Base-by-base conservation (phyloP, 2,888 invertebrate genomes). In the Sarcophaga caerulescens region DNA sequence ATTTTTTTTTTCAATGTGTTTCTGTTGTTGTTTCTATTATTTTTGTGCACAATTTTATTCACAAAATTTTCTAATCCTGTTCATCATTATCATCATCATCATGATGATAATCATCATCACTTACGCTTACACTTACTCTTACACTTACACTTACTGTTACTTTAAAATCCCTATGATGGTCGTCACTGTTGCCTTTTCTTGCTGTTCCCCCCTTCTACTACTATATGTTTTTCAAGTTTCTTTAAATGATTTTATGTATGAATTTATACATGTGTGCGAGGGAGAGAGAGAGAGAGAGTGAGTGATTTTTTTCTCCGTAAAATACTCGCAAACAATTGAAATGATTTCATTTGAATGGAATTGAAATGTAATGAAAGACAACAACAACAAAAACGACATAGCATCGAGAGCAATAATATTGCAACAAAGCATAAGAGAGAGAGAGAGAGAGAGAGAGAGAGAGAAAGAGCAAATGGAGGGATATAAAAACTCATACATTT, bases 281-380 rank as follows among this genome's bases (percentile, higher is more conserved):
- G 62, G 68, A 69, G 60, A n/a, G 60, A 60, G n/a, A 60, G 19
- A 10, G 21, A 57, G 17, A 57, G 12, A 57, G 17, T 35, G 35
- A 8, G 10, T 35, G 35, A 35, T 23, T 14, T 63, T 45, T 66
- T 60, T 60, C 6, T 21, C 1, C n/a, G 21, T 44, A 35, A 66
- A 66, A 45, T 66, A 66, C 66, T 66, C 66, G 47, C 52, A 75
- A 77, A 83, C 86, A 86, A 84, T 86, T 84, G 84, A 84, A 84
- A 81, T 86, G 84, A 86, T 86, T 86, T 84, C 78, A 84, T 84
- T 84, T 86, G 86, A 84, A 84, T 80, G 84, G 84, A 84, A 84
- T 77, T 81, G 81, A 82, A 78, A 70, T 76, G 60, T 59, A 68
- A 52, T 59, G 35, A 35, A 35, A 35, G 35, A 35, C 52, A 52